Evolutionary conservation across 92 coral and sea anemone species (phyloP), one percentile per base, ranked within the genome.

Genomic region (Palythoa grandis): DNA sequence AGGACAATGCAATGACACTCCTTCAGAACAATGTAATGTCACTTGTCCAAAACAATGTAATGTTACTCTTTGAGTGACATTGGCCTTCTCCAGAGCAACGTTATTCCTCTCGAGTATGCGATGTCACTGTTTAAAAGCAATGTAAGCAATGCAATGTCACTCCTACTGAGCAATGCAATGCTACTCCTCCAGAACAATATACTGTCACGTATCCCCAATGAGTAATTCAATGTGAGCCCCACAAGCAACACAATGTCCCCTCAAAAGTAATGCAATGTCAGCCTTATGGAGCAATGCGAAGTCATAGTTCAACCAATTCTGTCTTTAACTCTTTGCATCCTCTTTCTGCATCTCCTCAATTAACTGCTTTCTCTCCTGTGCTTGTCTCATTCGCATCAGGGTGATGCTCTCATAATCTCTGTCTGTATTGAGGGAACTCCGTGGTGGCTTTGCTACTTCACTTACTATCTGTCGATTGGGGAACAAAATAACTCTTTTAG

Each of bases 351-450:
- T 87, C 85, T 95, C 93, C 84, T 85, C 96, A 5, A 94, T 93
- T 53, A 96, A 67, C 72, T 97, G 82, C 88, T 95, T 96, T 72
- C 99, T 88, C 72, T 96, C 99, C 86, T 96, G 94, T 73, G 95
- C 96, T 86, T 96, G 99, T 39, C 98, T 93, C 61, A 96, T 87
- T 91, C 93, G 95, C 96, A 95, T 95, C 70, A 96, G 91, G 29
- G 95, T 95, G 37, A 96, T 80, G 66, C 92, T 93, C 82, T 96
- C 99, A 86, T 88, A 96, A 88, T 96, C 99, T 84, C 87, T 89
- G 78, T 86, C 91, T 7, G 89, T 72, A 58, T 82, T 52, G 11
- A 80, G 77, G 48, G 82, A 77, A 6, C 77, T 86, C 70, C 79
- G 29, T 19, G 84, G 40, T 16, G 61, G 72, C 39, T 61, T 70